Conservation (phyloP, 2,888 invertebrate species). For the Amphimallon solstitiale region DNA sequence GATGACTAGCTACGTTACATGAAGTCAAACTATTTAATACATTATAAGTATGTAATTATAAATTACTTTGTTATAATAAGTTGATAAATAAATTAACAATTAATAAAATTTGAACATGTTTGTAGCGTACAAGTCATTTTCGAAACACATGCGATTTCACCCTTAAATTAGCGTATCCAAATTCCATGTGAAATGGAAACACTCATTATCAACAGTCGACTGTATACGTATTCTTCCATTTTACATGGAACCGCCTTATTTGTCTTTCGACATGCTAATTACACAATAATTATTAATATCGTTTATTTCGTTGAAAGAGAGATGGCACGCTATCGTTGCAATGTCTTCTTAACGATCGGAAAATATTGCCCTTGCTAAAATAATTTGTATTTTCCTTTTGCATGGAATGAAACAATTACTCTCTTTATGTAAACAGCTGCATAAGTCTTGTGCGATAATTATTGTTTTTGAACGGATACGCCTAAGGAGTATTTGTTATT, state of each 20-base stretch:
- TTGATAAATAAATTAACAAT: too few relatives aligned
- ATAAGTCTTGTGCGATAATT: background rate
- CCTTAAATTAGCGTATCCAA: slow-evolving; percentile 19
- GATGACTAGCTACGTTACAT: too few relatives aligned
- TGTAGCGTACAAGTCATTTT: too few relatives aligned
- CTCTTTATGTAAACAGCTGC: slow-evolving; percentile 24
- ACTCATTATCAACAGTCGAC: slow-evolving; percentile 9
- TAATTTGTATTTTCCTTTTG: slow-evolving; percentile 20
- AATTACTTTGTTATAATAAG: too few relatives aligned
- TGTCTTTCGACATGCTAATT: slow-evolving; percentile 27
- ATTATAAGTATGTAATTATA: too few relatives aligned
- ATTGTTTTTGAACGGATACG: slow-evolving; percentile 4
- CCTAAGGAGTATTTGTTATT: too few relatives aligned
- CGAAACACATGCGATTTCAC: background rate
- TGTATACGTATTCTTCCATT: slow-evolving; percentile 8
- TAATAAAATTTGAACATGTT: too few relatives aligned
- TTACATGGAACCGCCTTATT: slow-evolving; percentile 21
- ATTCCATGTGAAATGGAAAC: slow-evolving; percentile 8
- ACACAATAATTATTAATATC: slow-evolving; percentile 26
- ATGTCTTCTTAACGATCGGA: slow-evolving; percentile 7
- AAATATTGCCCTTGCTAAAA: slow-evolving; percentile 15
- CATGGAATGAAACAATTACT: slow-evolving; percentile 25
- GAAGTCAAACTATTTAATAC: too few relatives aligned
- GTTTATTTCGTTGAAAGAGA: slow-evolving; percentile 16
- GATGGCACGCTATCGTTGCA: slow-evolving; percentile 14